Conservation (phyloP, 2,888 invertebrate species). For the Julus scanicus region DNA sequence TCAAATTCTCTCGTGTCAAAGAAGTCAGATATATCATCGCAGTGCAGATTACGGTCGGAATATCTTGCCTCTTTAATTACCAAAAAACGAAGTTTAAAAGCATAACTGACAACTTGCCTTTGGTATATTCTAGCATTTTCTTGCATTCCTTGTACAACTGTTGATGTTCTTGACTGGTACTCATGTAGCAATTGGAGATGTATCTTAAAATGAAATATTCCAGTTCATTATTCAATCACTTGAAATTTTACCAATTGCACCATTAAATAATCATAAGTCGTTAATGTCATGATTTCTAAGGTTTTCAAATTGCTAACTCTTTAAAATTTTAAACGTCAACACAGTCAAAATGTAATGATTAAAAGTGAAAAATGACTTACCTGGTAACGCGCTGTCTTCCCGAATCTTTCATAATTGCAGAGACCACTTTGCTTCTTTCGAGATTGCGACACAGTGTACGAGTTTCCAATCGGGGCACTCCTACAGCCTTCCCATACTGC, state of each 20-base stretch:
- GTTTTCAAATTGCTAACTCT: too few species aligned
- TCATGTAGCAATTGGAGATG: not conserved
- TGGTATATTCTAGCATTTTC: slow-evolving; percentile 38
- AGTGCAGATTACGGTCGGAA: too few species aligned
- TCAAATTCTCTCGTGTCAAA: not conserved
- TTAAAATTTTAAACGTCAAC: too few species aligned
- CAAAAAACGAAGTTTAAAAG: not conserved
- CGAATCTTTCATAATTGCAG: slow-evolving; percentile 70
- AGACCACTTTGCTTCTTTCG: slow-evolving; percentile 67
- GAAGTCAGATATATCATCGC: too few species aligned
- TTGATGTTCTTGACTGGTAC: slow-evolving; percentile 41
- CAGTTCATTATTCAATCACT: not conserved
- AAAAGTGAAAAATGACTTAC: slow-evolving; percentile 57
- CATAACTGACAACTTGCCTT: not conserved
- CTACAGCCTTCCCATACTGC: slow-evolving; percentile 61
- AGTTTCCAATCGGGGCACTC: slow-evolving; percentile 62
- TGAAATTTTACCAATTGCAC: too few species aligned
- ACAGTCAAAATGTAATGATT: too few species aligned
- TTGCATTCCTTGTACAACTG: slow-evolving; percentile 46
- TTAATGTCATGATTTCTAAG: too few species aligned
- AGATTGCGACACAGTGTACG: slow-evolving; percentile 67
- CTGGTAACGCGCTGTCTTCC: slow-evolving; percentile 70
- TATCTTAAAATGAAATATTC: slow-evolving; percentile 8
- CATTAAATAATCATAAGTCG: too few species aligned
- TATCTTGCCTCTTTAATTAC: too few species aligned